A percentile compares a stretch with the other conserved stretches of the same genome.
Conservation (phyloP, 1,140 invertebrate species). For the Papilio glaucus region DNA sequence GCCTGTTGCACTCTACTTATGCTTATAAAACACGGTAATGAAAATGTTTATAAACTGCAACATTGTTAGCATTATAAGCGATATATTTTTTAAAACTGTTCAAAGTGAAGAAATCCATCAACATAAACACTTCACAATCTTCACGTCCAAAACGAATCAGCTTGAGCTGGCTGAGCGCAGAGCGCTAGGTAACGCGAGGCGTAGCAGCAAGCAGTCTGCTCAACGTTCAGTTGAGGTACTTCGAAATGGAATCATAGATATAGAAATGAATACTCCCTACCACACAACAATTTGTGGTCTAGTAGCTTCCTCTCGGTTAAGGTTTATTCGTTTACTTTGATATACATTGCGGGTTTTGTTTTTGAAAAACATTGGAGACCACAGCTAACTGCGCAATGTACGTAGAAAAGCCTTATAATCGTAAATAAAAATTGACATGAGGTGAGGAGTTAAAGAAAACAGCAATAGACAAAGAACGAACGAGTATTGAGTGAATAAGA, state of each 20-base stretch:
- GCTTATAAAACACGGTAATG: slow-evolving; percentile 52
- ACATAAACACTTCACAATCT: slow-evolving; percentile 61
- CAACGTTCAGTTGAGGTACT: slow-evolving; percentile 7
- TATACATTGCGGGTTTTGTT: slow-evolving; percentile 3
- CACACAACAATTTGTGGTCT: too few relatives aligned
- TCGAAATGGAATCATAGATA: slow-evolving; percentile 29
- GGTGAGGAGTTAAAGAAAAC: background rate
- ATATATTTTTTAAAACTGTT: slow-evolving; percentile 42
- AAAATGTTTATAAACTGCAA: slow-evolving; percentile 52
- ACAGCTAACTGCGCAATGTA: background rate
- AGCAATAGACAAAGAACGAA: slow-evolving; percentile 29
- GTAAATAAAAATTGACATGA: background rate
- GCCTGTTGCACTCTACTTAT: slow-evolving; percentile 78
- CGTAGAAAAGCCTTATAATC: background rate
- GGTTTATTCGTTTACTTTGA: background rate
- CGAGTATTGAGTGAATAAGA: slow-evolving; percentile 10
- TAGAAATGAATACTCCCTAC: slow-evolving; percentile 34
- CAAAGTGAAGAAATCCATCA: slow-evolving; percentile 50
- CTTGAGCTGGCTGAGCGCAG: slow-evolving; percentile 43
- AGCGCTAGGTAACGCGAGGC: slow-evolving; percentile 48
- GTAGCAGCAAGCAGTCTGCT: slow-evolving; percentile 40
- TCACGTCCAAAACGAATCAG: slow-evolving; percentile 53
- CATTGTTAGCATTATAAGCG: slow-evolving; percentile 52
- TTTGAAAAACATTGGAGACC: background rate
- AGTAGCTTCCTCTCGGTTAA: too few relatives aligned